A percentile compares a stretch with the other conserved stretches of the same genome.
phyloP scores from a whole-genome alignment of 2,113 vertebrate species.

The Tupaia chinensis region DNA sequence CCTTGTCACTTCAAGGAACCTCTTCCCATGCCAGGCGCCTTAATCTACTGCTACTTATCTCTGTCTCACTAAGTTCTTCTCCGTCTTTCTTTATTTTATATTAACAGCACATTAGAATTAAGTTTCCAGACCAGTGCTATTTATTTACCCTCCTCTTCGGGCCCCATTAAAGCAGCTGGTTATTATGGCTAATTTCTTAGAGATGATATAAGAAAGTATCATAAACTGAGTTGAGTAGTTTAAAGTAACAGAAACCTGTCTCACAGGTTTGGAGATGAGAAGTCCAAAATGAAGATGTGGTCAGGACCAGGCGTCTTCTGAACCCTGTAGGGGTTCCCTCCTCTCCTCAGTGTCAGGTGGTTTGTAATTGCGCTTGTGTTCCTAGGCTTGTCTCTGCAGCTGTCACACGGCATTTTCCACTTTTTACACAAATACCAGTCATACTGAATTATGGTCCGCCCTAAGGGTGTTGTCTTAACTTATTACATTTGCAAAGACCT shows the following conservation, averaged over 20 bases:
- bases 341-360: background rate
- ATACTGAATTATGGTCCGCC: background rate
- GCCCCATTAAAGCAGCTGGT: background rate
- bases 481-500: background rate
- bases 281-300: background rate
- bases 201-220: background rate
- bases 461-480: background rate
- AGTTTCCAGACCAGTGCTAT: background rate
- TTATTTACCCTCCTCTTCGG: background rate
- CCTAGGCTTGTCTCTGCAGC: background rate
- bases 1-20: background rate
- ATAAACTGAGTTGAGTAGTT: background rate
- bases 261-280: background rate
- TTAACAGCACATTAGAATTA: background rate
- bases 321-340: background rate
- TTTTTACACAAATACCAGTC: background rate
- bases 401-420: background rate
- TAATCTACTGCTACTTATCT: background rate
- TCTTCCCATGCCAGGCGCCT: background rate
- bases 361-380: background rate
- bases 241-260: background rate
- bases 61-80: background rate
- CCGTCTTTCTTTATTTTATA: background rate
- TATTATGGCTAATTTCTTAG: background rate
- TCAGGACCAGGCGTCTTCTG: background rate